A percentile compares a stretch with the other conserved stretches of the same genome.
Conservation (phyloP, 30 jellyfish, hydroid and myxozoan genomes). For the Aurelia sp. region DNA sequence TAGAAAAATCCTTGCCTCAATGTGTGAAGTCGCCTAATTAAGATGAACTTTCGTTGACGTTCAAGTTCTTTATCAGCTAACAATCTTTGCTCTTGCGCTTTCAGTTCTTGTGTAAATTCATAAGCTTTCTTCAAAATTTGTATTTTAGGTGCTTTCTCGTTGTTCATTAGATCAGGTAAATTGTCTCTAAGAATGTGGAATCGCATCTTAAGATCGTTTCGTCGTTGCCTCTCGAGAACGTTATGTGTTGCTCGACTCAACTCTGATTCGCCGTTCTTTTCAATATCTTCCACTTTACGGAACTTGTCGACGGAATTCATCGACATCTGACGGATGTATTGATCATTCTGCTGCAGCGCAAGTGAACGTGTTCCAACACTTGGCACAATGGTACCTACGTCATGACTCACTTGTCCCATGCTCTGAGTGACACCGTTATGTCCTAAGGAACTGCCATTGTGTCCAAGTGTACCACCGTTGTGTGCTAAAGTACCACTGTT, state of each 20-base stretch:
- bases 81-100: conserved; percentile 91
- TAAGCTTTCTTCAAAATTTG: conserved; percentile 90
- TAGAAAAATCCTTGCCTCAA: conserved; percentile 75
- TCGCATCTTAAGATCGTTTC: conserved; percentile 95
- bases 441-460: too few species aligned
- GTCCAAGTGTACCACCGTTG: too few species aligned
- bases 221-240: conserved; percentile 91
- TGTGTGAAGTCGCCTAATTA: conserved; percentile 69
- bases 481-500: background rate
- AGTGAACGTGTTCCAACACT: conserved; percentile 15
- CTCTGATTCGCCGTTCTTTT: conserved; percentile 59
- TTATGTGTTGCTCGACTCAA: conserved; percentile 94
- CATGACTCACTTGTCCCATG: conserved; percentile 25
- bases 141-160: conserved; percentile 95
- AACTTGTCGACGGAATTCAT: conserved; percentile 32
- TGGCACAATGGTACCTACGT: conserved; percentile 16
- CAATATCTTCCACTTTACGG: conserved; percentile 44
- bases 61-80: conserved; percentile 90
- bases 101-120: conserved; percentile 70
- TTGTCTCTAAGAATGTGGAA: conserved; percentile 89
- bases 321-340: conserved; percentile 56
- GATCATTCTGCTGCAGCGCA: conserved; percentile 61
- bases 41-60: conserved; percentile 80
- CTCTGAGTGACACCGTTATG: conserved; percentile 22
- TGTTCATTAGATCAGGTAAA: conserved; percentile 82